Evolutionary conservation across 2,797 vertebrate species (phyloP), one percentile per base, ranked within the genome.

Genomic region (Notolabrus celidotus): DNA sequence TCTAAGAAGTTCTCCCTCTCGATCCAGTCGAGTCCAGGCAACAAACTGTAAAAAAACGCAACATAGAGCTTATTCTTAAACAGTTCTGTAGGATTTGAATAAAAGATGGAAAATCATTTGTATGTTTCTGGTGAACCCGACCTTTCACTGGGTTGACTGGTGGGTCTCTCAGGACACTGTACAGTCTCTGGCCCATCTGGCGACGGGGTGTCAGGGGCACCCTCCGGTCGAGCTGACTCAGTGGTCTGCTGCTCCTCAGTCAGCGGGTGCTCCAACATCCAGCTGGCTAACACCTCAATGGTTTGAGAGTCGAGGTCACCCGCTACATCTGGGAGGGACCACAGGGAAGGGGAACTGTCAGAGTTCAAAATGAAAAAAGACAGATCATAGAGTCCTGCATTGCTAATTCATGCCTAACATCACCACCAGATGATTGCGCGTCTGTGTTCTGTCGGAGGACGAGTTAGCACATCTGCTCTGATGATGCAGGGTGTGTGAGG

Each of bases 251-350:
- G 93, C 71, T 95, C 93, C n/a, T 94, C 94, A 4, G 84, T 84
- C 61, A 94, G 76, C 1, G 94, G 95, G 81, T 95, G 94, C 79
- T 95, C 94, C 16, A 95, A 81, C 95, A 95, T 95, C 95, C 95
- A 95, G 85, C 94, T 95, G 50, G 95, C 94, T 82, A 95, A 79
- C 52, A 94, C 89, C 82, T 95, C 94, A 1, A 95, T 94, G 69
- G 92, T 93, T 29, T 92, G 94, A 29, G 93, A 92, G 69, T 95
- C 94, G 80, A 94, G 80, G 82, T 95, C 94, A 55, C 94, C 94
- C 25, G 93, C 86, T 62, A 95, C 92, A 71, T 94, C 95, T 95
- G 78, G 31, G 41, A 72, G 53, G 76, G 62, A 86, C 68, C 74
- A 84, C 74, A 87, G 42, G 62, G 69, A 75, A 67, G 56, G 51